Conservation (phyloP, 92 coral and sea anemone species). For the Isaurus tuberculatus region DNA sequence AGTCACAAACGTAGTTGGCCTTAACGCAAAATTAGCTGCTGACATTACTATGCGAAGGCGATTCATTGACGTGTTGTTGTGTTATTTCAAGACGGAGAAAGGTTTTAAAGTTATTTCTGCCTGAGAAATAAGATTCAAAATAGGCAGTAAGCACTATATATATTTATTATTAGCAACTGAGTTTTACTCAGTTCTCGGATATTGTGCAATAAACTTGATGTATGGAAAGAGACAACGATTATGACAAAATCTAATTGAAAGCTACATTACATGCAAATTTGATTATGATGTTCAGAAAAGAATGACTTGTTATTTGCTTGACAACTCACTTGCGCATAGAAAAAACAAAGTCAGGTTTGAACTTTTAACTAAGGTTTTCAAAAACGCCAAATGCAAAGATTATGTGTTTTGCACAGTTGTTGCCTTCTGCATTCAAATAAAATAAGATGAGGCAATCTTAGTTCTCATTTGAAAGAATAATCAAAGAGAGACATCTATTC, state of each 20-base stretch:
- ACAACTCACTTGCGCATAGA: background rate
- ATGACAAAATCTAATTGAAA: background rate
- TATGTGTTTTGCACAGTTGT: background rate
- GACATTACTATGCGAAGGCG: constrained; percentile 75
- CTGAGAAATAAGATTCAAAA: background rate
- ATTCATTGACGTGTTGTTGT: constrained; percentile 77
- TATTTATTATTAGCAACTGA: background rate
- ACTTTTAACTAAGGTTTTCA: background rate
- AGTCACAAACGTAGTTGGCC: constrained; percentile 70
- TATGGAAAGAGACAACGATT: background rate
- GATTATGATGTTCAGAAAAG: background rate
- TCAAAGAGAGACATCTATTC: no score
- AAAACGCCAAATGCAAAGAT: background rate
- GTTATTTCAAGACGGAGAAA: constrained; percentile 78
- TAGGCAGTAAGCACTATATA: background rate
- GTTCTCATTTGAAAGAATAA: no score
- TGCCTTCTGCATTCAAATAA: background rate
- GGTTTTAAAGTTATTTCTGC: constrained; percentile 58
- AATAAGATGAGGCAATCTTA: no score
- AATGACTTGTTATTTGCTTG: background rate
- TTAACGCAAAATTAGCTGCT: constrained; percentile 87
- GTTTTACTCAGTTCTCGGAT: no score
- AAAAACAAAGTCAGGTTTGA: no score
- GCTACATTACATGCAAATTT: background rate
- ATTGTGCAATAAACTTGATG: background rate